phyloP scores from a whole-genome alignment of 2,113 vertebrate species.

The Caracal caracal region DNA sequence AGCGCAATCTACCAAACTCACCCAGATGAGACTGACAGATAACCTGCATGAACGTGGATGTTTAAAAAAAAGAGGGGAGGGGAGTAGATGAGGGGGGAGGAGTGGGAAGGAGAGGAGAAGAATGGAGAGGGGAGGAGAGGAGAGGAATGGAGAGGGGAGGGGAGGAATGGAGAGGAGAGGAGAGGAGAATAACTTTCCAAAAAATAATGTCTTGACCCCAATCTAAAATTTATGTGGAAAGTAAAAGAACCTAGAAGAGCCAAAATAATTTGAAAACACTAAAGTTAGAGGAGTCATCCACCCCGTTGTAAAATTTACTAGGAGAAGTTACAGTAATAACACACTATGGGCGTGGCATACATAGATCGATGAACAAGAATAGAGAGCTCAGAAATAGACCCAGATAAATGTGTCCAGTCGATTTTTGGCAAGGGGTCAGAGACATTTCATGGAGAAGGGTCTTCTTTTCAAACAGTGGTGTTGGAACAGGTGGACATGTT shows the following conservation, averaged over 20 bases:
- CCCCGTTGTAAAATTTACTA: background rate
- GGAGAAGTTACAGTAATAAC: background rate
- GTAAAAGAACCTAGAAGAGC: background rate
- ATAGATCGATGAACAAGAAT: background rate
- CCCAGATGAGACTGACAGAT: background rate
- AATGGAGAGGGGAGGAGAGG: no score
- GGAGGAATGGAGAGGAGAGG: no score
- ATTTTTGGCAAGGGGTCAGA: background rate
- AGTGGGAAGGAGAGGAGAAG: no score
- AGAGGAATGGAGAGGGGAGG: no score
- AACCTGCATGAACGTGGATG: background rate
- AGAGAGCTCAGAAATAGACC: background rate
- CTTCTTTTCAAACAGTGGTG: background rate
- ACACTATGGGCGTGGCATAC: background rate
- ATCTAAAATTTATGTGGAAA: background rate
- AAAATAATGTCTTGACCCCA: background rate
- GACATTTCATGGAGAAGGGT: background rate
- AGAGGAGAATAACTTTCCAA: no score
- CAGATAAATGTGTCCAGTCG: background rate
- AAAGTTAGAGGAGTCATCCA: background rate
- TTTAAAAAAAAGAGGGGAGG: background rate
- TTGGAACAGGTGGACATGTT: background rate
- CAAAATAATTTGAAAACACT: constrained; percentile 30
- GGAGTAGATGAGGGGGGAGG: no score
- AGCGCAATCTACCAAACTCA: background rate